phyloP scores from a whole-genome alignment of 2,888 invertebrate genomes.

The Andricus quercusramuli region DNA sequence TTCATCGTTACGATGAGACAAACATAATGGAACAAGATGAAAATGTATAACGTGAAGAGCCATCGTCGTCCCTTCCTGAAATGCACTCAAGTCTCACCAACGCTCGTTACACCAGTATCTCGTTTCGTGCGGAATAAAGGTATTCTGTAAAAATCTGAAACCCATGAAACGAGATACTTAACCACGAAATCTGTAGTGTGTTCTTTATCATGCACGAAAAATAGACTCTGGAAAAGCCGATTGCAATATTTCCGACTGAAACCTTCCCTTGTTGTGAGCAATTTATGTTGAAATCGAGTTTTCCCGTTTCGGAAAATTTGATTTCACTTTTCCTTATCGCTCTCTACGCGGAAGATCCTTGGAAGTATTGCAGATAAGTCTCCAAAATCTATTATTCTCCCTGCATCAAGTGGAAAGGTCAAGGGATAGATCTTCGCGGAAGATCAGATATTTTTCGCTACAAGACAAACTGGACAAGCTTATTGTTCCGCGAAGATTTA shows the following conservation, averaged over 20 bases:
- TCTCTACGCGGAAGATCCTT: neutral
- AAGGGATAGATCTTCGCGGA: conserved; percentile 9
- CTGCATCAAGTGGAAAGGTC: neutral
- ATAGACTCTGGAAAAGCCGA: neutral
- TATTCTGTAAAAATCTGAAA: neutral
- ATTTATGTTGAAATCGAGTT: neutral
- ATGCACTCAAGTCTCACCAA: conserved; percentile 32
- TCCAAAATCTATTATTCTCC: conserved; percentile 12
- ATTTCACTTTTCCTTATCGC: neutral
- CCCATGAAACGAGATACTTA: neutral
- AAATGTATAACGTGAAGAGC: conserved; percentile 26
- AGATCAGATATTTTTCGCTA: conserved; percentile 32
- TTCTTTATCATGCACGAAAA: neutral
- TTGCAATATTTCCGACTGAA: neutral
- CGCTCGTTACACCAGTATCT: conserved; percentile 31
- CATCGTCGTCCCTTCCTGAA: conserved; percentile 28
- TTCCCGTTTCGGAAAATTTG: neutral
- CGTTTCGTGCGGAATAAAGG: neutral
- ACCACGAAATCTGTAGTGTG: neutral
- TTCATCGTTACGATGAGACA: conserved; percentile 47
- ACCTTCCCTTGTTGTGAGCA: neutral
- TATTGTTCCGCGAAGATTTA: conserved; percentile 34
- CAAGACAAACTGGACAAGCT: conserved; percentile 6
- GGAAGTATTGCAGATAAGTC: neutral
- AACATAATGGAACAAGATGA: conserved; percentile 41